Base-by-base conservation (phyloP, 1,140 invertebrate genomes). In the Wasmannia auropunctata region DNA sequence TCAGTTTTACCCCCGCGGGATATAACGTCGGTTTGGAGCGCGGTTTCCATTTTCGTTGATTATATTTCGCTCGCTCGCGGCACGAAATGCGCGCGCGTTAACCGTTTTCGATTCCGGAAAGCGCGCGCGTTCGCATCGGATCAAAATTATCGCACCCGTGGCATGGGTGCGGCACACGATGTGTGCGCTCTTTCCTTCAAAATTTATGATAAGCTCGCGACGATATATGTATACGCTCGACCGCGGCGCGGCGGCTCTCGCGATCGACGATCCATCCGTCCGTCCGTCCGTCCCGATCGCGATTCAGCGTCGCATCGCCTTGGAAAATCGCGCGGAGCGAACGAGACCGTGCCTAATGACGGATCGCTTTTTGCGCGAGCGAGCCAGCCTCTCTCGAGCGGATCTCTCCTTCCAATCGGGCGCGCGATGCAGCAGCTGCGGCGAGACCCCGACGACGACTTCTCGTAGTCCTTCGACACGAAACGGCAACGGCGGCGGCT, bases 71-170 rank as follows among this genome's bases (percentile, higher is more conserved):
- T 54, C 10, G 19, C 10, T 37, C n/a, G 31, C 34, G 6, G 46
- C 7, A n/a, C 65, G 37, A 5, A n/a, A 22, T 22, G n/a, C n/a
- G n/a, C n/a, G n/a, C n/a, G n/a, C n/a, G 7, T 43, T 72, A n/a
- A n/a, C 54, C 10, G 19, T 40, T n/a, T 22, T 8, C 7, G 51
- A 83, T 83, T 46, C 43, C 51, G n/a, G 31, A 8, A 40, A n/a
- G n/a, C n/a, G 11, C 10, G n/a, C 28, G 2, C n/a, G 2, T 37
- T 80, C 46, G 16, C 25, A 60, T 74, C 67, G 79, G n/a, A 72
- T 83, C n/a, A 51, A 83, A 74, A 72, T 83, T 60, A 83, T 81
- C 79, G 19, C 34, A 40, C 65, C n/a, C n/a, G n/a, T n/a, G 65
- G 4, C n/a, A n/a, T 72, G 58, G 65, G 79, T 56, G 79, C 54